Percentiles rank a stretch among this genome's conserved stretches.
phyloP scores from a whole-genome alignment of 1,140 invertebrate species.

The Papilio helenus region DNA sequence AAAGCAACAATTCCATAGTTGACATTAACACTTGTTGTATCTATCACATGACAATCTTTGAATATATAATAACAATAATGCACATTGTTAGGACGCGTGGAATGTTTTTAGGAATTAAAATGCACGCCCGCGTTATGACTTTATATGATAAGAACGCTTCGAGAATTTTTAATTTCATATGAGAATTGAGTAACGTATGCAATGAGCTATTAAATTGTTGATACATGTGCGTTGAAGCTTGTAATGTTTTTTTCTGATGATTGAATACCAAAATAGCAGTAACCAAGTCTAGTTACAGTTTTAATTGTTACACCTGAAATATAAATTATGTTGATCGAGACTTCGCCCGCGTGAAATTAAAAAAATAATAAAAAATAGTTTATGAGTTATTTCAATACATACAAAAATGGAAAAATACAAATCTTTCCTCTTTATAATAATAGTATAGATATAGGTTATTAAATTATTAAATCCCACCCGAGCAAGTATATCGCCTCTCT shows the following conservation, averaged over 20 bases:
- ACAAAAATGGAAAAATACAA: too few relatives aligned
- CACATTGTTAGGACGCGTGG: slow-evolving; percentile 13
- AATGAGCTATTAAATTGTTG: slow-evolving; percentile 18
- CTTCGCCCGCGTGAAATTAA: too few relatives aligned
- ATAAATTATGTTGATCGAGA: too few relatives aligned
- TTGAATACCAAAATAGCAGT: not conserved
- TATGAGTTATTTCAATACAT: too few relatives aligned
- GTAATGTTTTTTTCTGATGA: not conserved
- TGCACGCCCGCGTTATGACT: slow-evolving; percentile 20
- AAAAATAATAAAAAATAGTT: too few relatives aligned
- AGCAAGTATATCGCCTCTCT: too few relatives aligned
- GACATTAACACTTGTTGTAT: slow-evolving; percentile 29
- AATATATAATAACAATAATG: not conserved
- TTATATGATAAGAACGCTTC: slow-evolving; percentile 23
- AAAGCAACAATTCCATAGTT: slow-evolving; percentile 10
- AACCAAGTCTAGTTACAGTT: not conserved
- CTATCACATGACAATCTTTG: slow-evolving; percentile 29
- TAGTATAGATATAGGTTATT: too few relatives aligned
- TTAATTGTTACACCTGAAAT: not conserved
- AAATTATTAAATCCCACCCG: not conserved
- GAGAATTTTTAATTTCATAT: slow-evolving; percentile 24
- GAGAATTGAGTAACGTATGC: not conserved
- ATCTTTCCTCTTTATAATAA: too few relatives aligned
- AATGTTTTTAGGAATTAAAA: slow-evolving; percentile 31
- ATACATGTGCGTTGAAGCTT: not conserved